Conservation (phyloP, 2,113 vertebrate species). For the Myrmophylax atrothorax region DNA sequence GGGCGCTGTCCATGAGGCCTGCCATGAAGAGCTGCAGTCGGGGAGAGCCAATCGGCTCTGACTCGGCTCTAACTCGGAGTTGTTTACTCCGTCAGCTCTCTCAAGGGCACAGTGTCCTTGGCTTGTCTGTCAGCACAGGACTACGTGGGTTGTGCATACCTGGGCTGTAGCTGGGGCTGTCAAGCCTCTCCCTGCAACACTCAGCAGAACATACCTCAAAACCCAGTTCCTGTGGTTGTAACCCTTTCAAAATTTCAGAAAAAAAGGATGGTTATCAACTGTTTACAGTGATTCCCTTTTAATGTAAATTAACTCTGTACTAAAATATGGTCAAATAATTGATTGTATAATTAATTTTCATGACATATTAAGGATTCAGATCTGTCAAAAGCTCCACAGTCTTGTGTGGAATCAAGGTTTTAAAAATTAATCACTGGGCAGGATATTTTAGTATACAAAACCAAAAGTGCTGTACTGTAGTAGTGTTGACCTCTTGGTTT, state of each 20-base stretch:
- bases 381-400: background rate
- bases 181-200: too few relatives aligned
- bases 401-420: background rate
- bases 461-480: background rate
- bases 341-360: background rate
- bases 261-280: background rate
- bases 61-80: too few relatives aligned
- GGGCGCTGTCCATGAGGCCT: too few relatives aligned
- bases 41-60: too few relatives aligned
- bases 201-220: background rate
- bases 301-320: accelerated
- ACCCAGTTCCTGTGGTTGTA: background rate
- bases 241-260: background rate
- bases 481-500: background rate
- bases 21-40: too few relatives aligned
- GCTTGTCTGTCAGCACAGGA: too few relatives aligned
- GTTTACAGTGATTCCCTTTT: background rate
- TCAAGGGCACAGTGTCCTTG: too few relatives aligned
- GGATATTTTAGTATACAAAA: background rate
- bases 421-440: background rate
- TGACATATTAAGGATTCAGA: background rate
- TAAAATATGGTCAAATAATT: background rate
- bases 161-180: too few relatives aligned
- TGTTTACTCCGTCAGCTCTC: too few relatives aligned
- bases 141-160: too few relatives aligned